phyloP scores from a whole-genome alignment of 1,140 invertebrate genomes.

The Bathynomus jamesi region DNA sequence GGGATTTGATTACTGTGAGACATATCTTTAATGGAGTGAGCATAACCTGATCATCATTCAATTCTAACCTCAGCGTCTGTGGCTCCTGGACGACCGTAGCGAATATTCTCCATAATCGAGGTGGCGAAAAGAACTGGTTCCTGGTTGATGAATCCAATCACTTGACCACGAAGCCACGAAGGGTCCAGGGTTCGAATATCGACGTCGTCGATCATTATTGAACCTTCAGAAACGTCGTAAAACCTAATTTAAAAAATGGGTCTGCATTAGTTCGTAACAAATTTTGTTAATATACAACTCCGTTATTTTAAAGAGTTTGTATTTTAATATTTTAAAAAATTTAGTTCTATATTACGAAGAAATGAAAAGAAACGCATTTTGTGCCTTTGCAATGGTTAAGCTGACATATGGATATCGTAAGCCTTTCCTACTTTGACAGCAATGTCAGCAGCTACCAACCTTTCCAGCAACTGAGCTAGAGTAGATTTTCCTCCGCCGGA shows the following conservation, averaged over 20 bases:
- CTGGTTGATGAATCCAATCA: conserved; percentile 84
- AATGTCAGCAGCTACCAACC: conserved; percentile 45
- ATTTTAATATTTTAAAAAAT: too few species aligned
- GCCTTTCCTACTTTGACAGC: too few species aligned
- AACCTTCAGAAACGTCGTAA: conserved; percentile 71
- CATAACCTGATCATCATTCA: too few species aligned
- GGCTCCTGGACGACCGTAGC: conserved; percentile 65
- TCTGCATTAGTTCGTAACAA: not conserved
- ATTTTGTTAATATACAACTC: not conserved
- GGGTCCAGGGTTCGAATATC: conserved; percentile 68
- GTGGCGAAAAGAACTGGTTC: conserved; percentile 89
- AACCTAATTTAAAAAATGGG: conserved; percentile 50
- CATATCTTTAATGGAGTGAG: too few species aligned
- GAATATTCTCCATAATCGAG: conserved; percentile 85
- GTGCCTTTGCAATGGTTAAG: too few species aligned
- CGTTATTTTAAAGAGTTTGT: too few species aligned
- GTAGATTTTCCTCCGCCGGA: conserved; percentile 91
- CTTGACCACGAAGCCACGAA: conserved; percentile 71
- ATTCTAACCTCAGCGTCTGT: conserved; percentile 55
- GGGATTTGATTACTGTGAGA: too few species aligned
- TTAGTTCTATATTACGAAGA: not conserved
- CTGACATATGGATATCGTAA: too few species aligned
- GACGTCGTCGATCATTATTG: conserved; percentile 67
- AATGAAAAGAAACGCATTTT: conserved; percentile 6
- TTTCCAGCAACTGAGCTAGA: conserved; percentile 72